These are phyloP conservation scores for Melipona quadrifasciata DNA, from an alignment of 1,140 invertebrate species.

Conservation along the genomic window DNA sequence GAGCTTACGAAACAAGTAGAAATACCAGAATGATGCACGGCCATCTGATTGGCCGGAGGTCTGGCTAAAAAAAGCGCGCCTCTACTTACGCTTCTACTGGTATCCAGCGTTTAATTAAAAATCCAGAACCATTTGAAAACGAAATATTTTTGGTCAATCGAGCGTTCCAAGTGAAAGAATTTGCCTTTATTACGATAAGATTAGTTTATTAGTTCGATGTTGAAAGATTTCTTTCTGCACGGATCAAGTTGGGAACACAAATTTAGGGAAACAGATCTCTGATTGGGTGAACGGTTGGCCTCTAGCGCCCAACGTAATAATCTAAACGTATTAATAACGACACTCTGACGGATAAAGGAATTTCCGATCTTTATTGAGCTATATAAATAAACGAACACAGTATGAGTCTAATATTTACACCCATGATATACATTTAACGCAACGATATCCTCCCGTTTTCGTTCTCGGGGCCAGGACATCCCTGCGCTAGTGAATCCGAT, in stretches of 20 bases:
- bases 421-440: conserved; percentile 46
- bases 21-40: conserved; percentile 17
- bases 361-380: conserved; percentile 58
- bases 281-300: conserved; percentile 16
- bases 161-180: not conserved
- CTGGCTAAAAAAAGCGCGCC: conserved; percentile 40
- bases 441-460: conserved; percentile 40
- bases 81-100: conserved; percentile 22
- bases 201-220: not conserved
- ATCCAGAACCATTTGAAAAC: not conserved
- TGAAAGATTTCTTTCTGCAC: not conserved
- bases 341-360: conserved; percentile 16
- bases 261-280: conserved; percentile 17
- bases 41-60: conserved; percentile 35
- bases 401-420: conserved; percentile 67
- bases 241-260: too few species aligned
- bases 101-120: conserved; percentile 4
- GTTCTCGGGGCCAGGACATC: conserved; percentile 22
- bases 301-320: not conserved
- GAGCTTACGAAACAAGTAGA: conserved; percentile 34
- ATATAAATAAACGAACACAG: conserved; percentile 67
- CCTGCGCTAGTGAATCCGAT: conserved; percentile 25
- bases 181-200: too few species aligned
- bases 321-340: not conserved
- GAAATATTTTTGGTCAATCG: not conserved